Evolutionary conservation across 2,888 invertebrate species (phyloP).

Genomic region (Apamea crenata): DNA sequence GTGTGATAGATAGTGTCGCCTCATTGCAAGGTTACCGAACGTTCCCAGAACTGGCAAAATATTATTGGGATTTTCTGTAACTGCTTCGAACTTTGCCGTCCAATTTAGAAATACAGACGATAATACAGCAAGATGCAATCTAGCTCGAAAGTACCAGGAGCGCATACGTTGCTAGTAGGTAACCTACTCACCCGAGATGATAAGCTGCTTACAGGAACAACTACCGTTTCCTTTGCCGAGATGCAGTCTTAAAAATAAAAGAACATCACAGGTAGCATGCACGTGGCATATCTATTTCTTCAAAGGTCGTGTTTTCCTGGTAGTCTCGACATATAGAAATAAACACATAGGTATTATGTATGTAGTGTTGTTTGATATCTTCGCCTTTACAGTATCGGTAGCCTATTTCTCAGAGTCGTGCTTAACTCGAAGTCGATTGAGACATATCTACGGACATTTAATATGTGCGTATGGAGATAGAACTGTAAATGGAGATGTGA

Average conservation of each 20-base stretch:
- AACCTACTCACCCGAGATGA: slow-evolving; percentile 19
- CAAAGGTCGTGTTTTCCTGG: slow-evolving; percentile 21
- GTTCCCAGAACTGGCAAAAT: not conserved
- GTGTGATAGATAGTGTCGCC: slow-evolving; percentile 23
- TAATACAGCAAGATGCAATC: slow-evolving; percentile 11
- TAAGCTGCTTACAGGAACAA: slow-evolving; percentile 38
- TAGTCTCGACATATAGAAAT: not conserved
- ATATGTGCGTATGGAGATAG: slow-evolving; percentile 9
- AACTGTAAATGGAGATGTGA: not conserved
- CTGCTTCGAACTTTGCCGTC: not conserved
- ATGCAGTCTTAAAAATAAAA: slow-evolving; percentile 35
- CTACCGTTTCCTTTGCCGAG: slow-evolving; percentile 22
- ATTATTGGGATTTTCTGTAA: not conserved
- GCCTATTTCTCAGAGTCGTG: slow-evolving; percentile 1
- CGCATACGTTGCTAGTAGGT: slow-evolving; percentile 22
- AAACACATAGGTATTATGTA: not conserved
- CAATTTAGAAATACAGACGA: slow-evolving; percentile 1
- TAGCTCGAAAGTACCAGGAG: slow-evolving; percentile 18
- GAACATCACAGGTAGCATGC: slow-evolving; percentile 8
- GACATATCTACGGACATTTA: slow-evolving; percentile 8
- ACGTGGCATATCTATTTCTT: slow-evolving; percentile 21
- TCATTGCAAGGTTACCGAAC: not conserved
- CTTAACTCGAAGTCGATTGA: slow-evolving; percentile 7
- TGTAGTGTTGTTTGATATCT: not conserved
- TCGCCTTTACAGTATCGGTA: not conserved